A percentile compares a stretch with the other conserved stretches of the same genome.
phyloP scores from a whole-genome alignment of 2,113 vertebrate genomes.

The Acrocephalus kingi region DNA sequence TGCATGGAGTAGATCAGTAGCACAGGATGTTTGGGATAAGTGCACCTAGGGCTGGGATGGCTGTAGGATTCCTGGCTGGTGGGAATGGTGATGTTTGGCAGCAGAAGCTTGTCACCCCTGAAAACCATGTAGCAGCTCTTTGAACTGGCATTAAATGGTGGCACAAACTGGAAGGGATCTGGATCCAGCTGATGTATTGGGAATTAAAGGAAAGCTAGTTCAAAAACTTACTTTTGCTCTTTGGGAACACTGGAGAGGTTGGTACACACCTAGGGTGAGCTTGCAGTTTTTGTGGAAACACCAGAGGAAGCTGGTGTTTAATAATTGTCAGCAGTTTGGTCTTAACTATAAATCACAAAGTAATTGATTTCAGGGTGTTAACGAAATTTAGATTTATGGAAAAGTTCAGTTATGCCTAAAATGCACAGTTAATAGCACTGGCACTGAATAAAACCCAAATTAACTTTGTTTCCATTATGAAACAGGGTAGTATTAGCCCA shows the following conservation, averaged over 20 bases:
- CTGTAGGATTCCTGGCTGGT: not conserved
- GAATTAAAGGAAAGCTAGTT: not conserved
- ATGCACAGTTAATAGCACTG: not conserved
- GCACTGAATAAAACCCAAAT: not conserved
- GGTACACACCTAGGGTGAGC: not conserved
- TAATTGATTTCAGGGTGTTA: conserved; percentile 19
- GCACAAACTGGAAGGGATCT: not conserved
- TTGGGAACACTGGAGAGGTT: not conserved
- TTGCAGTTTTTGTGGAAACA: not conserved
- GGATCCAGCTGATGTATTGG: not conserved
- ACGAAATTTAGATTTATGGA: conserved; percentile 31
- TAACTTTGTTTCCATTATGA: conserved; percentile 17
- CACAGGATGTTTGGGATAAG: not conserved
- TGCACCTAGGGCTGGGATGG: not conserved
- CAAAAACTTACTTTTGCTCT: not conserved
- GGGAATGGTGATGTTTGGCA: not conserved
- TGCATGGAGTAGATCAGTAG: fast-evolving
- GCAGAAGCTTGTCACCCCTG: not conserved
- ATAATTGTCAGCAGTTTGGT: not conserved
- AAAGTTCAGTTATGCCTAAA: not conserved
- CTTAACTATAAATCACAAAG: conserved; percentile 41
- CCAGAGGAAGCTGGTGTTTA: not conserved
- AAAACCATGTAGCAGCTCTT: not conserved
- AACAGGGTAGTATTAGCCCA: not conserved
- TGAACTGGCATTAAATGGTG: not conserved